A percentile compares a stretch with the other conserved stretches of the same genome.
Evolutionary conservation across 2,797 vertebrate genomes (phyloP).

Genomic region (Alexandromys oeconomus): DNA sequence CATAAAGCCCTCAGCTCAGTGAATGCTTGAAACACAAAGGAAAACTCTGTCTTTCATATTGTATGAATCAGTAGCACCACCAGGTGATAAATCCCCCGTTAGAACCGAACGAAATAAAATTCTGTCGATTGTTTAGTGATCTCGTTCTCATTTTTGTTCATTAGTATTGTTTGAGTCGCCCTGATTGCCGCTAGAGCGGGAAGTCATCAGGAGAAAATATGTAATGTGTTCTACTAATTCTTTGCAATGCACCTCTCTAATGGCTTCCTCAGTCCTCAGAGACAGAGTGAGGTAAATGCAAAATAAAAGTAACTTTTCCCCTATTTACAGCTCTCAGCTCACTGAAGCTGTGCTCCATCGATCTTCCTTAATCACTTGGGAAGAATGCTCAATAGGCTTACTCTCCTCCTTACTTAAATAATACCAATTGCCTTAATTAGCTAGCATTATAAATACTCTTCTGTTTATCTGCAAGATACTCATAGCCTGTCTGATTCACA

Average conservation of each 20-base stretch:
- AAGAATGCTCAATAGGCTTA: conserved; percentile 70
- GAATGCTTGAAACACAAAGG: conserved; percentile 7
- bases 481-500: background rate
- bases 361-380: conserved; percentile 43
- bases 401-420: conserved; percentile 71
- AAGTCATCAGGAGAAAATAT: conserved; percentile 10
- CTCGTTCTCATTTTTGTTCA: conserved; percentile 61
- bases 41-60: conserved; percentile 26
- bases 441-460: conserved; percentile 64
- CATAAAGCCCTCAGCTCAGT: background rate
- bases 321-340: conserved; percentile 55
- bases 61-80: conserved; percentile 37
- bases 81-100: conserved; percentile 2
- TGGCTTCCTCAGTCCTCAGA: conserved; percentile 58
- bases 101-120: background rate
- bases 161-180: conserved; percentile 57
- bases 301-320: conserved; percentile 61
- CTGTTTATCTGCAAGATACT: conserved; percentile 60
- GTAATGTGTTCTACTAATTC: conserved; percentile 1
- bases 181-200: conserved; percentile 42
- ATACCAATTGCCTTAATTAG: conserved; percentile 78
- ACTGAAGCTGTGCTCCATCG: conserved; percentile 52
- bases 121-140: conserved; percentile 25
- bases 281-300: conserved; percentile 50
- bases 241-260: conserved; percentile 34